Evolutionary conservation across 2,113 vertebrate genomes (phyloP).

Genomic region (Hippocampus abdominalis): DNA sequence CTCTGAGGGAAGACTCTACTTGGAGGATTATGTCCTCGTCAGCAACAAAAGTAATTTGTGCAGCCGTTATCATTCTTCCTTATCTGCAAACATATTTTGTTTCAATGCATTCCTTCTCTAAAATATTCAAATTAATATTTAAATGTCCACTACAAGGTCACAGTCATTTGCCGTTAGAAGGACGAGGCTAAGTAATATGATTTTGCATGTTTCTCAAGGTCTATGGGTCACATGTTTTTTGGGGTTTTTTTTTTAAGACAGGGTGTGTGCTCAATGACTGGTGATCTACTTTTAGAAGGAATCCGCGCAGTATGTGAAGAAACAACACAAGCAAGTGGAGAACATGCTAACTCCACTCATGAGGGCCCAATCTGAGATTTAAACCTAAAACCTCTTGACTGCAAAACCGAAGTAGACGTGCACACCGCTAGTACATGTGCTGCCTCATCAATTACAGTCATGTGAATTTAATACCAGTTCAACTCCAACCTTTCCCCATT

Average conservation of each 20-base stretch:
- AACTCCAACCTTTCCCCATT: not conserved
- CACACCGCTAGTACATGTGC: not conserved
- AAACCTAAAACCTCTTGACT: not conserved
- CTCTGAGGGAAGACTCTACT: not conserved
- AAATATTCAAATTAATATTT: not conserved
- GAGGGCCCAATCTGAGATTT: too few species aligned
- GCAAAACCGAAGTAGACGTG: not conserved
- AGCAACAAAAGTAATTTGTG: constrained; percentile 1
- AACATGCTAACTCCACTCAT: too few species aligned
- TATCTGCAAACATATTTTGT: not conserved
- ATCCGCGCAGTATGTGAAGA: too few species aligned
- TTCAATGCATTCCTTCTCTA: not conserved
- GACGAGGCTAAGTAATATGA: not conserved
- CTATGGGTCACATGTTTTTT: too few species aligned
- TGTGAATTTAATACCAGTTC: not conserved
- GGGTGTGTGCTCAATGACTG: too few species aligned
- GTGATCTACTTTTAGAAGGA: too few species aligned
- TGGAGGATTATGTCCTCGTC: not conserved
- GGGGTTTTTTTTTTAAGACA: too few species aligned
- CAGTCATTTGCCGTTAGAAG: not conserved
- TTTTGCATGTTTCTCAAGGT: too few species aligned
- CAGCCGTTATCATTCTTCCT: not conserved
- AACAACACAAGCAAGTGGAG: too few species aligned
- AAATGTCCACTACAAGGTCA: not conserved
- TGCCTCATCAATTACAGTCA: not conserved